These are phyloP conservation scores for Fulmarus glacialis DNA, from an alignment of 2,113 vertebrate genomes.

Conservation along the genomic window DNA sequence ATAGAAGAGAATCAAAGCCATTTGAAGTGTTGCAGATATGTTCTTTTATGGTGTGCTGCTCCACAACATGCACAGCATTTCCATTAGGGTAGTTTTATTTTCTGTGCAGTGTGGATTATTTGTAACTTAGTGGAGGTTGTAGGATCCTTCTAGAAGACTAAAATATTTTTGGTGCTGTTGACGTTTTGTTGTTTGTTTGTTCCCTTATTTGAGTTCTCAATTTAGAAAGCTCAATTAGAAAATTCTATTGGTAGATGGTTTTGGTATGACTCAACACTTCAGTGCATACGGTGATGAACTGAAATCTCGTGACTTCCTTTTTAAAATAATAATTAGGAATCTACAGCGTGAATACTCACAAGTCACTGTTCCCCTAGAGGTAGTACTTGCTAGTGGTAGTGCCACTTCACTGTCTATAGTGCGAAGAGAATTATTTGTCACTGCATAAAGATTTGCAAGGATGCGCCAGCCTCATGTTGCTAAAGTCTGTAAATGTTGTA, in stretches of 20 bases:
- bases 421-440: neutral
- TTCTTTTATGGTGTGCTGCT: neutral
- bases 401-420: neutral
- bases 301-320: neutral
- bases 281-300: neutral
- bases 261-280: neutral
- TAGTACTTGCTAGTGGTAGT: neutral
- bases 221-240: neutral
- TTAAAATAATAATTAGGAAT: neutral
- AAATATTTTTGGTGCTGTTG: neutral
- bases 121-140: neutral
- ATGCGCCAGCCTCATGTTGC: neutral
- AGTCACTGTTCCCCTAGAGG: neutral
- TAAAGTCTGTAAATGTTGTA: neutral
- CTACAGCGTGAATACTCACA: neutral
- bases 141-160: neutral
- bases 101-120: neutral
- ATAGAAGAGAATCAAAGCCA: neutral
- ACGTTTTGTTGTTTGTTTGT: neutral
- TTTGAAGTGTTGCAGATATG: neutral
- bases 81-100: neutral
- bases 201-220: neutral
- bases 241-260: neutral
- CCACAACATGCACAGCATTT: neutral
- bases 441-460: neutral